Percentiles rank a stretch among this genome's conserved stretches.
phyloP scores from a whole-genome alignment of 2,797 vertebrate species.

The Sebastes reedi region DNA sequence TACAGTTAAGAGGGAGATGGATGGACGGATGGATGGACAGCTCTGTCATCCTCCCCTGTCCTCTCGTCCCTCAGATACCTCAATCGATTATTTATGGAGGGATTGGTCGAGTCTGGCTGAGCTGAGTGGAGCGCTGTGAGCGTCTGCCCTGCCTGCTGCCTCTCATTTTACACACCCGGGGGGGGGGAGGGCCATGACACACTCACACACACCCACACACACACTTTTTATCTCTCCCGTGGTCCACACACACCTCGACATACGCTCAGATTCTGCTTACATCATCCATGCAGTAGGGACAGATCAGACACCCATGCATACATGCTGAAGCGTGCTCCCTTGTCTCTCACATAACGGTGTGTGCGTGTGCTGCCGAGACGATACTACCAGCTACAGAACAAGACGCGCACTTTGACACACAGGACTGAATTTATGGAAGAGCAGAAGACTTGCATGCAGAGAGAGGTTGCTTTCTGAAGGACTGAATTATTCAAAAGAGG shows the following conservation, averaged over 20 bases:
- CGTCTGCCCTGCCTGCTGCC: constrained; percentile 77
- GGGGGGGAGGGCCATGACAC: constrained; percentile 62
- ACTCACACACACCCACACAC: constrained; percentile 44
- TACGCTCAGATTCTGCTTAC: constrained; percentile 60
- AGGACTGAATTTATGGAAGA: constrained; percentile 28
- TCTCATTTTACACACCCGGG: constrained; percentile 76
- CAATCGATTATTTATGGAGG: constrained; percentile 45
- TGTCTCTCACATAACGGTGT: constrained; percentile 11
- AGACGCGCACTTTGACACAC: constrained; percentile 22
- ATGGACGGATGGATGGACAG: background rate
- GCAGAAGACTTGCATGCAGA: background rate
- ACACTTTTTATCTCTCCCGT: constrained; percentile 31
- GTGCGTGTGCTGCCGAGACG: constrained; percentile 3
- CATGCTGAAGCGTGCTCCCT: constrained; percentile 42
- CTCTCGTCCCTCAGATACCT: constrained; percentile 12
- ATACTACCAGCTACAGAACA: constrained; percentile 25
- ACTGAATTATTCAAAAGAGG: constrained; percentile 25
- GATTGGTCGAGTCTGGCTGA: constrained; percentile 70
- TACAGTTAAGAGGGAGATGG: background rate
- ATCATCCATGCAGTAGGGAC: constrained; percentile 63
- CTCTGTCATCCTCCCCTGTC: background rate
- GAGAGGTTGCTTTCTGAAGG: constrained; percentile 11
- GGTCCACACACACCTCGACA: constrained; percentile 45
- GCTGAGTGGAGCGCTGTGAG: constrained; percentile 53
- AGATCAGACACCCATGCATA: constrained; percentile 48